Evolutionary conservation across 2,797 vertebrate species (phyloP).

Genomic region (Bovichtus diacanthus): DNA sequence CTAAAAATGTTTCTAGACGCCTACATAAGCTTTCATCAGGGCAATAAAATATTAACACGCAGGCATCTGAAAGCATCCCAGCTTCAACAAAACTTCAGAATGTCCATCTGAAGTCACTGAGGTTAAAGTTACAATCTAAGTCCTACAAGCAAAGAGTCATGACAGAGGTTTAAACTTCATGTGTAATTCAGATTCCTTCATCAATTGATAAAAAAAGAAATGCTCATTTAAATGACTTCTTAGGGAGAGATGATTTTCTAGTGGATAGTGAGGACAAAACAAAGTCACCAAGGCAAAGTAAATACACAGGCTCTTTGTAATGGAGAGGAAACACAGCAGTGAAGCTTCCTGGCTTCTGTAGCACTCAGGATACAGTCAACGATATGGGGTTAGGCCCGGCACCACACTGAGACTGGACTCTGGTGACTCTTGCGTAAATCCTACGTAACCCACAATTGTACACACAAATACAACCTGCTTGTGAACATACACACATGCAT

Average conservation of each 20-base stretch:
- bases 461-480: neutral
- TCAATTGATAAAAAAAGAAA: neutral
- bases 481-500: neutral
- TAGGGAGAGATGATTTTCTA: neutral
- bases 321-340: neutral
- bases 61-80: constrained; percentile 17
- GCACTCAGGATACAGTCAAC: constrained; percentile 19
- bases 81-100: constrained; percentile 3
- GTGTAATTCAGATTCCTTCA: neutral
- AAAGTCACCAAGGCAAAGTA: neutral
- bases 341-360: constrained; percentile 2
- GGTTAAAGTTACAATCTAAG: neutral
- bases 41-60: neutral
- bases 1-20: constrained; percentile 19
- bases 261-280: neutral
- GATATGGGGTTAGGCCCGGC: constrained; percentile 13
- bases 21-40: constrained; percentile 23
- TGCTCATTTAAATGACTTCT: neutral
- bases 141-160: neutral
- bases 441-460: neutral
- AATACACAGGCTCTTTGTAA: constrained; percentile 8
- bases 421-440: neutral
- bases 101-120: neutral
- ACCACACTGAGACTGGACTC: constrained; percentile 4
- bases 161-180: neutral